These are phyloP conservation scores for Trachurus trachurus DNA, from an alignment of 2,797 vertebrate genomes.

Conservation along the genomic window DNA sequence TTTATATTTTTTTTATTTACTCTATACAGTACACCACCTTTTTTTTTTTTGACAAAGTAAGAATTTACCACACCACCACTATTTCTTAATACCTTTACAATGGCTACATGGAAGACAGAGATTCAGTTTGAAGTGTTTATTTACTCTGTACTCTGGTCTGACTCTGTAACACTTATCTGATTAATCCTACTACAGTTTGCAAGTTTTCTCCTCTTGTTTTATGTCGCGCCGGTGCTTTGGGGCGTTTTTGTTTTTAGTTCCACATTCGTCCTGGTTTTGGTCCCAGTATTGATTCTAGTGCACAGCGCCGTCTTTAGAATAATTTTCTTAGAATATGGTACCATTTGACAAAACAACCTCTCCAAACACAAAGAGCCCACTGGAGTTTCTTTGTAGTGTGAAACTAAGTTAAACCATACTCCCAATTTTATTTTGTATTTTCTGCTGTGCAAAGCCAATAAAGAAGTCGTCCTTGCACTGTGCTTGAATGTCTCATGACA, in stretches of 20 bases:
- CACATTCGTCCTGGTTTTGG: slow-evolving; percentile 46
- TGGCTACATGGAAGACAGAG: slow-evolving; percentile 53
- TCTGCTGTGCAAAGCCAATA: not conserved
- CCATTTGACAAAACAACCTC: slow-evolving; percentile 29
- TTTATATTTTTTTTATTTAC: slow-evolving; percentile 31
- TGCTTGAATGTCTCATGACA: not conserved
- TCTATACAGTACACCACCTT: slow-evolving; percentile 3
- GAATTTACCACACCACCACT: slow-evolving; percentile 36
- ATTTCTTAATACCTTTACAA: slow-evolving; percentile 39
- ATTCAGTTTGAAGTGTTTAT: slow-evolving; percentile 72
- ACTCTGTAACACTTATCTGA: slow-evolving; percentile 65
- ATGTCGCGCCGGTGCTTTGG: slow-evolving; percentile 39
- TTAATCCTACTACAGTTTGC: slow-evolving; percentile 61
- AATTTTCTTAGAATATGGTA: slow-evolving; percentile 34
- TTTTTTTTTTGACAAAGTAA: slow-evolving; percentile 33
- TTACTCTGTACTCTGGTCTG: slow-evolving; percentile 62
- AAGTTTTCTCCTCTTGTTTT: slow-evolving; percentile 47
- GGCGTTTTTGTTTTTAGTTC: slow-evolving; percentile 47
- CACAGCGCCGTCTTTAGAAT: slow-evolving; percentile 32
- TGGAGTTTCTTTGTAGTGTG: slow-evolving; percentile 30
- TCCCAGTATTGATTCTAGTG: slow-evolving; percentile 33
- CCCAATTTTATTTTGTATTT: not conserved
- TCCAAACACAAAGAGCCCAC: slow-evolving; percentile 4
- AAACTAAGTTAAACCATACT: slow-evolving; percentile 8
- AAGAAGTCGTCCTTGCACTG: not conserved